Evolutionary conservation across 23 tunicate genomes (phyloP), one percentile per base, ranked within the genome.

Genomic region (Pegea sp.): DNA sequence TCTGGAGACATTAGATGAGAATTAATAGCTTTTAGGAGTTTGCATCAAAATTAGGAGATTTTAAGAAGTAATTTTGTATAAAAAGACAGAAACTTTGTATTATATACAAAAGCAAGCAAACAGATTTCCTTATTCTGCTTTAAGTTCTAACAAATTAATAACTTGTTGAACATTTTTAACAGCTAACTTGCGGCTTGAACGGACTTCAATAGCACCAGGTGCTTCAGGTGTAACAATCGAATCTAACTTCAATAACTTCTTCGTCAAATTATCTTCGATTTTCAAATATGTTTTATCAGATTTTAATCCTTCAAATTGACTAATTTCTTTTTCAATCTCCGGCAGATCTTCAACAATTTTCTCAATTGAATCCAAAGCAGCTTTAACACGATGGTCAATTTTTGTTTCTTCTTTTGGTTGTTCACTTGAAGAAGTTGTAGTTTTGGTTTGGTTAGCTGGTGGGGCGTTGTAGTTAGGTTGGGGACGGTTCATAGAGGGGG

Each of bases 81-180:
- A n/a, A n/a, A n/a, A n/a, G n/a, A n/a, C n/a, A n/a, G n/a, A n/a
- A n/a, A n/a, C n/a, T n/a, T n/a, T n/a, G n/a, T n/a, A n/a, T n/a
- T n/a, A n/a, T n/a, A n/a, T n/a, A n/a, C n/a, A n/a, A n/a, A n/a
- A n/a, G n/a, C n/a, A n/a, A n/a, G n/a, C n/a, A n/a, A n/a, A n/a
- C n/a, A n/a, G n/a, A 38, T 16, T 38, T 38, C 22, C 21, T 50
- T 22, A 50, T 24, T n/a, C 22, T 13, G 7, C 21, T 50, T 66
- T 66, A 0, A 66, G 61, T 32, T 66, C 71, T 18, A 66, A 23
- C 11, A 54, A 33, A 30, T 66, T 63, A 23, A 66, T 32, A 5
- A 63, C 57, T 22, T 66, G 71, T 56, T 66, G 71, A 53, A 66
- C 71, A 34, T 56, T 29, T 24, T 16, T 38, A 19, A 66, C 42